phyloP scores from a whole-genome alignment of 2,888 invertebrate species.

The Amphipyra tragopoginis region DNA sequence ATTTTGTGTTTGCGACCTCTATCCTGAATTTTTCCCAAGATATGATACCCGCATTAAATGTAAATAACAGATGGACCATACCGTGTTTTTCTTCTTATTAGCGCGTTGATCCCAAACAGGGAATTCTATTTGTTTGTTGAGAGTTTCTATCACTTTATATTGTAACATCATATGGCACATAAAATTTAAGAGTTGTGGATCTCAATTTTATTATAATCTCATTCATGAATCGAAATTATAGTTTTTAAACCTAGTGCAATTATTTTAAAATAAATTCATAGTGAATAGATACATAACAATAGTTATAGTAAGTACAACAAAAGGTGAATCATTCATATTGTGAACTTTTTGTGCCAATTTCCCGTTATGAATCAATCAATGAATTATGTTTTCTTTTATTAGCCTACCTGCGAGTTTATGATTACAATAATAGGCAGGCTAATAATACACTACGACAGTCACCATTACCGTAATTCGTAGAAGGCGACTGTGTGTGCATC shows the following conservation, averaged over 20 bases:
- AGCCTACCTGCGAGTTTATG: neutral
- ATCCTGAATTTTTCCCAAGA: too few species aligned
- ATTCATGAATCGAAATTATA: neutral
- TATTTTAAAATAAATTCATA: slow-evolving; percentile 3
- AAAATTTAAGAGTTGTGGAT: too few species aligned
- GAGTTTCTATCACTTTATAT: too few species aligned
- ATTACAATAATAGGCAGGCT: slow-evolving; percentile 27
- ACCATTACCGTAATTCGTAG: slow-evolving; percentile 7
- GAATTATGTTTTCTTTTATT: slow-evolving; percentile 19
- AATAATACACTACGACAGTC: slow-evolving; percentile 21
- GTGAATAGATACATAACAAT: neutral
- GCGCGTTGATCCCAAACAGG: too few species aligned
- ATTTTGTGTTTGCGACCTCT: too few species aligned
- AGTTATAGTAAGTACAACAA: slow-evolving; percentile 1
- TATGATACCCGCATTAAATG: too few species aligned
- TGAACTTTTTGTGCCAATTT: slow-evolving; percentile 42
- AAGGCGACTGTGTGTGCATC: neutral
- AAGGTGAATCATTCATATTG: slow-evolving; percentile 28
- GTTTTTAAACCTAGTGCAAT: neutral
- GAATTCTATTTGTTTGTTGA: too few species aligned
- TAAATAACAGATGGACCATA: too few species aligned
- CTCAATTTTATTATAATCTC: neutral
- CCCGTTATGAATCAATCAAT: slow-evolving; percentile 30
- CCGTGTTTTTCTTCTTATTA: too few species aligned
- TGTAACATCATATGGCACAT: too few species aligned